Evolutionary conservation across 2,888 invertebrate genomes (phyloP), one percentile per base, ranked within the genome.

Genomic region (Ormyrus thymus): DNA sequence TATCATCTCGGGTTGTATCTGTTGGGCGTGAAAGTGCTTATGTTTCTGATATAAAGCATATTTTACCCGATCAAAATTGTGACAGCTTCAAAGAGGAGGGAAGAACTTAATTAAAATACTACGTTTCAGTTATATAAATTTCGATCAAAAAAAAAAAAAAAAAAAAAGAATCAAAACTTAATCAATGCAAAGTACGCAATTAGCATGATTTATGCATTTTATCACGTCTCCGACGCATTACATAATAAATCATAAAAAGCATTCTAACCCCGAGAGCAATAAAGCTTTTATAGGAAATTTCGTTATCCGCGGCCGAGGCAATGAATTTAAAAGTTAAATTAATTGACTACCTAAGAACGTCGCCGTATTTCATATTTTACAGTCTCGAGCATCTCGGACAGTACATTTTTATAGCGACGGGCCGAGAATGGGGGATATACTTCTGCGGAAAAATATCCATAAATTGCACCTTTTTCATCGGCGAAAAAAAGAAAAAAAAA

Each of bases 381-480:
- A 48, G 11, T 11, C 43, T 61, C 29, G 51, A 11, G 55, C 55
- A 7, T 66, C 29, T 66, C 29, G 15, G 10, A 51, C 3, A 5
- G 62, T 43, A 50, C n/a, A 64, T 50, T 13, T 9, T 13, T 46
- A 58, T 7, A 58, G 9, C 50, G 43, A n/a, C 56, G 15, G 10
- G 50, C 5, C 1, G 29, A 71, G n/a, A 61, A 59, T 7, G 45
- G n/a, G 64, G 10, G 62, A 6, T 9, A 8, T n/a, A 55, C 51
- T 51, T 75, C 58, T 51, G 50, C 45, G 53, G 53, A 62, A 62
- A 75, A 75, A 75, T 75, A 75, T 53, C 58, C 56, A 74, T 69
- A 74, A 78, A 78, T 78, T 78, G 78, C 70, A 74, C 64, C 74
- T 74, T 51, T 64, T 73, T 62, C 29, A 29, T 29, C 29, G 61